These are phyloP conservation scores for Lepus townsendii DNA, from an alignment of 2,797 vertebrate genomes.

Conservation along the genomic window DNA sequence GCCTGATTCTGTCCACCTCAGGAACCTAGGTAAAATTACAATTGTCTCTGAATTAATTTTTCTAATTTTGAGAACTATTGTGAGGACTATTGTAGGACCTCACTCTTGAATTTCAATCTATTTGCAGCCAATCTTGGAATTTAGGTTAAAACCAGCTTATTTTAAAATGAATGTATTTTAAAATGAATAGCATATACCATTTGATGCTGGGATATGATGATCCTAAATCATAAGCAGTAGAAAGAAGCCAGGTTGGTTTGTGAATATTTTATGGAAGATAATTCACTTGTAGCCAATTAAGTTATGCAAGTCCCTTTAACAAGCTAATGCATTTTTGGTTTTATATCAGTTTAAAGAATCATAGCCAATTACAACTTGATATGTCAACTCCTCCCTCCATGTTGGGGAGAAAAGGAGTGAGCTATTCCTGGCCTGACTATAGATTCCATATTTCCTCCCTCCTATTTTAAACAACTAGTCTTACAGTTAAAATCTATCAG, in stretches of 20 bases:
- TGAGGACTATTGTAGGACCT: background rate
- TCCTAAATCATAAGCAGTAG: conserved; percentile 7
- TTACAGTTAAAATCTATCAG: conserved; percentile 2
- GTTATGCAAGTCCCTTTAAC: conserved; percentile 25
- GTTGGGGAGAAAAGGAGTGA: background rate
- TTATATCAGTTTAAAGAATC: conserved; percentile 1
- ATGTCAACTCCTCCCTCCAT: background rate
- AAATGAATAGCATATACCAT: background rate
- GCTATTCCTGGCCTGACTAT: background rate
- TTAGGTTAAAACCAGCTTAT: conserved; percentile 38
- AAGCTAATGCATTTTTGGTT: background rate
- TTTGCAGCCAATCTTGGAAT: conserved; percentile 10
- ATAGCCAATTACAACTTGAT: conserved; percentile 39
- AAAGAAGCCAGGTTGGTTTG: background rate
- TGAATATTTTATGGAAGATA: conserved; percentile 33
- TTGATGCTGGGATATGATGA: background rate
- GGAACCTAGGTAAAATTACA: conserved; percentile 29
- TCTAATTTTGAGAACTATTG: conserved; percentile 25
- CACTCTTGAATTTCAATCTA: conserved; percentile 21
- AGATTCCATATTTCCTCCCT: conserved; percentile 12
- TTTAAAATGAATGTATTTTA: conserved; percentile 8
- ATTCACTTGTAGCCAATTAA: conserved; percentile 42
- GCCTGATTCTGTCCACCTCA: background rate
- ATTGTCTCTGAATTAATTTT: conserved; percentile 29
- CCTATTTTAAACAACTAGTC: background rate